Base-by-base conservation (phyloP, 2,888 invertebrate genomes). In the Aelia acuminata region DNA sequence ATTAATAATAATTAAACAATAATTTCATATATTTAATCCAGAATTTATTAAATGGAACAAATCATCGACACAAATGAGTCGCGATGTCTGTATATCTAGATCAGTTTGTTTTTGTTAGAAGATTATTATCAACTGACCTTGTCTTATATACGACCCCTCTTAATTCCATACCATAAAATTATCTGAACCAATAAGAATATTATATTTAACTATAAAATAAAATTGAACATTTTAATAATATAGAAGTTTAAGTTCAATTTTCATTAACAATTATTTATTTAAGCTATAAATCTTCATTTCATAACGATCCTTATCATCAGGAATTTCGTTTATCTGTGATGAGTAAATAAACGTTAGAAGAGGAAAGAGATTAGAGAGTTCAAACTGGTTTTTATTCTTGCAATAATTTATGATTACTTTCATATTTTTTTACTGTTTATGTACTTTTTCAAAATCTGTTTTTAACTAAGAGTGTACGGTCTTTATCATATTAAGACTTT, bases 331-430 rank as follows among this genome's bases (percentile, higher is more conserved):
- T 70, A 70, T 70, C 63, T 70, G 20, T 7, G 31, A 70, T 26
- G 22, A 35, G 35, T 70, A 70, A 70, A 70, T 70, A 70, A 31
- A 35, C 63, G 18, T 70, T 70, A 70, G 18, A 57, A 70, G 63
- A 70, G 63, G 63, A 70, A n/a, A n/a, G 13, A 70, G 63, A 70
- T 70, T 70, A 63, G 63, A n/a, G 63, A 70, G 63, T 10, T 35
- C 31, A 35, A 70, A 26, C 10, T 26, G 11, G 57, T 57, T 57
- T 26, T 57, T 57, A 26, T 57, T 57, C 57, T 3, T 0, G 3
- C 11, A 26, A 57, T 26, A n/a, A 57, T 26, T 31, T 57, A 57
- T 20, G 57, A 15, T 57, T 57, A 4, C 26, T 57, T 57, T 26
- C 15, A 7, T 22, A 7, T 50, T 50, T 5, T 4, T n/a, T 15